phyloP scores from a whole-genome alignment of 1,140 invertebrate species.

The Pogonomyrmex barbatus region DNA sequence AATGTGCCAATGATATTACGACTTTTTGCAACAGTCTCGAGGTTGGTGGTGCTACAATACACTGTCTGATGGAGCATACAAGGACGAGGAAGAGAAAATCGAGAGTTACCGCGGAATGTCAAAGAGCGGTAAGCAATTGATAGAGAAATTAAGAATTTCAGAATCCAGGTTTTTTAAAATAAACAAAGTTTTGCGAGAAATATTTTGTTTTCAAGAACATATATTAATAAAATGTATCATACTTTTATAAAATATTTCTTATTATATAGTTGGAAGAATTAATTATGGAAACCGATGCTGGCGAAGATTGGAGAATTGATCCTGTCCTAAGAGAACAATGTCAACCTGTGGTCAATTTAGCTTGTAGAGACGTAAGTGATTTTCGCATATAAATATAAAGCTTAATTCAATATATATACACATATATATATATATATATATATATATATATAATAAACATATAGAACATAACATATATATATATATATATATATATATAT shows the following conservation, averaged over 20 bases:
- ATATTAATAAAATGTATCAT: conserved; percentile 74
- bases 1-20: conserved; percentile 95
- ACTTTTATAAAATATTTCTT: conserved; percentile 29
- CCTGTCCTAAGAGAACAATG: conserved; percentile 95
- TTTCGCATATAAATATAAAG: background rate
- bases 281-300: conserved; percentile 93
- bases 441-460: no score
- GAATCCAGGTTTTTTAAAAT: background rate
- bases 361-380: conserved; percentile 88
- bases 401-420: background rate
- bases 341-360: conserved; percentile 92
- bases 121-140: conserved; percentile 87
- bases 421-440: no score
- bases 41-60: conserved; percentile 95
- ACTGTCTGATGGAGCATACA: conserved; percentile 98
- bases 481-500: no score
- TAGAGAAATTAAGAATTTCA: background rate
- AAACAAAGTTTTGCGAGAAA: conserved; percentile 23
- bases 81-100: conserved; percentile 87
- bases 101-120: conserved; percentile 89
- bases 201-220: conserved; percentile 32
- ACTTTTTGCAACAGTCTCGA: conserved; percentile 91
- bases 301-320: conserved; percentile 97
- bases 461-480: no score
- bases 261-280: conserved; percentile 88